Percentiles rank a stretch among this genome's conserved stretches.
Evolutionary conservation across 30 jellyfish, hydroid and myxozoan species (phyloP).

Genomic region (Morbakka virulenta): DNA sequence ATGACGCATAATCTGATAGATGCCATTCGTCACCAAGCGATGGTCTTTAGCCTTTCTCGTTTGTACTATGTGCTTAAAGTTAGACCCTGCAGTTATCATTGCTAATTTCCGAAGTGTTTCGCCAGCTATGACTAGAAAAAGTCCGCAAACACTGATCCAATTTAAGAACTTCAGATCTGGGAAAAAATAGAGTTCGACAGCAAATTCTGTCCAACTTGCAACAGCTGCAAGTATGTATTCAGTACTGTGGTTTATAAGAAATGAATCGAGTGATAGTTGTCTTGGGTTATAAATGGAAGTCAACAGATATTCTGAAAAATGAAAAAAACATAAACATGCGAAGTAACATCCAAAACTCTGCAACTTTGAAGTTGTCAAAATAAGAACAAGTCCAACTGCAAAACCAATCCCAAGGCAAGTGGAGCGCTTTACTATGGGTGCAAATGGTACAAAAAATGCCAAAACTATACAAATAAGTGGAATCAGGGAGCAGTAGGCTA

Average conservation of each 20-base stretch:
- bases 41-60: conserved; percentile 48
- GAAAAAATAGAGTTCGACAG: conserved; percentile 42
- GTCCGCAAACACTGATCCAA: conserved; percentile 34
- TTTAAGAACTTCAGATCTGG: conserved; percentile 43
- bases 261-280: conserved; percentile 62
- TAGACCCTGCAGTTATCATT: conserved; percentile 80
- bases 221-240: conserved; percentile 72
- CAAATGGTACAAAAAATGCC: conserved; percentile 65
- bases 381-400: conserved; percentile 61
- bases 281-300: conserved; percentile 69
- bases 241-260: conserved; percentile 77
- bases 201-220: conserved; percentile 59
- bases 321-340: conserved; percentile 73
- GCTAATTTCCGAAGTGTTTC: conserved; percentile 73
- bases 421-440: conserved; percentile 72
- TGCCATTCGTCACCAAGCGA: conserved; percentile 76
- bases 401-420: conserved; percentile 75
- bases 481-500: conserved; percentile 39
- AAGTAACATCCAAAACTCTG: conserved; percentile 51
- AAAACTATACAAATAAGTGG: conserved; percentile 41
- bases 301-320: conserved; percentile 80
- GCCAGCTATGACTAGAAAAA: conserved; percentile 61
- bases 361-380: conserved; percentile 47
- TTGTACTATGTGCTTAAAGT: conserved; percentile 86
- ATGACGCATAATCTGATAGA: conserved; percentile 75